Evolutionary conservation across 2,113 vertebrate genomes (phyloP).

Genomic region (Emydocephalus ijimae): DNA sequence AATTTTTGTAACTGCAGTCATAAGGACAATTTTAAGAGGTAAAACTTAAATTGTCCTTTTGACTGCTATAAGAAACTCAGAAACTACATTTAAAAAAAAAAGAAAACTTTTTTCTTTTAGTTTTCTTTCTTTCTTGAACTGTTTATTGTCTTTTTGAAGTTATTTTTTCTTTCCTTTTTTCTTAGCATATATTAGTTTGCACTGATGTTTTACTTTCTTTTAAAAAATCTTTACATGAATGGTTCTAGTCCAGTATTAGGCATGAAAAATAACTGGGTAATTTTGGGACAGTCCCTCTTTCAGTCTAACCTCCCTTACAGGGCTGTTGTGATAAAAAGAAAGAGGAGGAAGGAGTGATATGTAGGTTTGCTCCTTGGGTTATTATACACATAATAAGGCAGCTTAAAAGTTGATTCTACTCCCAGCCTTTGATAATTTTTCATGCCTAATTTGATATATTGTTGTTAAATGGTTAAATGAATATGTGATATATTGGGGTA

Average conservation of each 20-base stretch:
- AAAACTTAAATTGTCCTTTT: background rate
- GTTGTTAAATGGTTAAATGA: background rate
- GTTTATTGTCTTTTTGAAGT: background rate
- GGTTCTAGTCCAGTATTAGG: background rate
- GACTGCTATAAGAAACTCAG: background rate
- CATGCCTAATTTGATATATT: background rate
- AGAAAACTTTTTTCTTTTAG: background rate
- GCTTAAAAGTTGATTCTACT: background rate
- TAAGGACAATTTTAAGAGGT: background rate
- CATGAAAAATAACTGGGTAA: background rate
- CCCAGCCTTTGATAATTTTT: background rate
- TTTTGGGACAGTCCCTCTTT: background rate
- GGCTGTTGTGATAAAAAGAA: background rate
- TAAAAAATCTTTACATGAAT: background rate
- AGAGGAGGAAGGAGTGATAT: background rate
- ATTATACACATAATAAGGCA: background rate
- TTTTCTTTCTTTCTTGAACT: background rate
- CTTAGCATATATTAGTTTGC: background rate
- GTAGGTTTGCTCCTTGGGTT: background rate
- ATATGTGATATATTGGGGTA: background rate
- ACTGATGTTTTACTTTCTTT: background rate
- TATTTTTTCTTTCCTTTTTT: background rate
- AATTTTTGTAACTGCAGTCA: background rate
- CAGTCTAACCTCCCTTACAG: background rate
- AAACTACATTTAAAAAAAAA: background rate